phyloP scores from a whole-genome alignment of 2,797 vertebrate species.

The Gobionotothen gibberifrons region DNA sequence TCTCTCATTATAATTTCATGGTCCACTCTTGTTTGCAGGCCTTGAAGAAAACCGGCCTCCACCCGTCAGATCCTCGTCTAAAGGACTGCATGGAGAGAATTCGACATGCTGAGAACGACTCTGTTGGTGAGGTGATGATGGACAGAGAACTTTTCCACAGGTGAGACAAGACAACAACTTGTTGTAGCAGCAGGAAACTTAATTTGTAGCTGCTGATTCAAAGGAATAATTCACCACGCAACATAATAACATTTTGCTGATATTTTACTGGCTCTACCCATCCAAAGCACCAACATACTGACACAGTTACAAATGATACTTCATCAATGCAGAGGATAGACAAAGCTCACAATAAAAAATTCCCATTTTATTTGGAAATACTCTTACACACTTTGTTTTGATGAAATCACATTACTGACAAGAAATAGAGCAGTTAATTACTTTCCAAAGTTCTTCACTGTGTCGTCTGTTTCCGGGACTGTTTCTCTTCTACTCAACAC shows the following conservation, averaged over 20 bases:
- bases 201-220: neutral
- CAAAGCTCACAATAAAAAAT: neutral
- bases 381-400: neutral
- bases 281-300: neutral
- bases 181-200: neutral
- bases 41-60: slow-evolving; percentile 87
- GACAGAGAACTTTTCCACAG: slow-evolving; percentile 89
- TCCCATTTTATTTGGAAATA: slow-evolving; percentile 1
- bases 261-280: neutral
- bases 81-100: slow-evolving; percentile 87
- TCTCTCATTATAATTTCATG: neutral
- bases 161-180: slow-evolving; percentile 65
- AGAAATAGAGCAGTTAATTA: neutral
- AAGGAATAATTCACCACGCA: neutral
- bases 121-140: slow-evolving; percentile 85
- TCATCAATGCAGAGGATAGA: neutral
- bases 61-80: slow-evolving; percentile 89
- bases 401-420: neutral
- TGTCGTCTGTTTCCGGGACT: neutral
- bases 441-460: neutral
- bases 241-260: neutral
- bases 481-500: neutral
- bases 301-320: neutral
- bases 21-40: slow-evolving; percentile 71
- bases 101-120: slow-evolving; percentile 75